Base-by-base conservation (phyloP, 1,140 invertebrate species). In the Trichonephila clavata region DNA sequence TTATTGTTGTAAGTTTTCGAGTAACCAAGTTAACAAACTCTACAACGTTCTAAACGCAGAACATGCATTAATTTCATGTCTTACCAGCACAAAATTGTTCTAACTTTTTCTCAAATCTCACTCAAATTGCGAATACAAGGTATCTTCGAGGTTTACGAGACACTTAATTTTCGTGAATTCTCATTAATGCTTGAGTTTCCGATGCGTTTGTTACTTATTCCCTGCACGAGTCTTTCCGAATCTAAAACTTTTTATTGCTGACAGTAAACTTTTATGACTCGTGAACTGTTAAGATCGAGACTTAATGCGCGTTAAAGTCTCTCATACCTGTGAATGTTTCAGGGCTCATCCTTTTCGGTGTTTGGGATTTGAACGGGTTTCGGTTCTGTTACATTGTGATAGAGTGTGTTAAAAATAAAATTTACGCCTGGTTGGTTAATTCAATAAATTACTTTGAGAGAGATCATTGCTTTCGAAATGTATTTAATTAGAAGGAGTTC, bases 181-280 rank as follows among this genome's bases (percentile, higher is more conserved):
- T 77, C 71, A 77, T 77, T 77, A 77, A 77, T 77, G 71, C 71
- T 24, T 6, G 27, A 32, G 27, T 39, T 77, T 39, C 24, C 14
- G 71, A 18, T 77, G 71, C 24, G 27, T 32, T 32, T 18, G 3
- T 16, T 21, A 32, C 14, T 1, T 13, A 20, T 18, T 39, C 27
- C 16, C 13, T 39, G 27, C 16, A 18, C 13, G 13, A 77, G 71
- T 77, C 71, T 18, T 32, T 39, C 71, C 32, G 39, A 77, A 77
- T 77, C 71, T 77, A 8, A 77, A 77, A 77, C 71, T 77, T 77
- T 77, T 77, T 77, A 77, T 77, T 77, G 71, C 71, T 77, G 71
- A 77, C 71, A 77, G 71, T 77, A 77, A 77, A 77, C 71, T 77
- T 77, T 77, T 77, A 77, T 27, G 71, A 27, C 71, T 77, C 27